These are phyloP conservation scores for Teleogryllus occipitalis DNA, from an alignment of 1,140 invertebrate species.

Conservation along the genomic window DNA sequence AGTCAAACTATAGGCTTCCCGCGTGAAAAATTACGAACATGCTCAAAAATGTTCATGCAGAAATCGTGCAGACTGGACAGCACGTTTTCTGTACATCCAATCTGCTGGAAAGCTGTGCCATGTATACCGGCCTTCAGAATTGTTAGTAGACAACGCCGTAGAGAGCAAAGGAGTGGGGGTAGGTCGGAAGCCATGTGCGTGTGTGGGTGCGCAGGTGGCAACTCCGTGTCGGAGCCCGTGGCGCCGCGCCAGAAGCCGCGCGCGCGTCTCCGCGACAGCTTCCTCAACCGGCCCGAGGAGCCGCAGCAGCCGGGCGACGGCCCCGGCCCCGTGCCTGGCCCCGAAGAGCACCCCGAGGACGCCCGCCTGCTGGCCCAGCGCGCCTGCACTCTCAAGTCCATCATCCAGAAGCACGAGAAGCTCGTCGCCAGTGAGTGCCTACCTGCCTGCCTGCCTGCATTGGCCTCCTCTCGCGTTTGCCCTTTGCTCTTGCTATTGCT, in stretches of 20 bases:
- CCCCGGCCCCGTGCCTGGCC: background rate
- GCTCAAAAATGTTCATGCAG: no score
- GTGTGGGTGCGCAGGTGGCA: slow-evolving; percentile 17
- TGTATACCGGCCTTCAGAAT: no score
- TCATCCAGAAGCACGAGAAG: slow-evolving; percentile 30
- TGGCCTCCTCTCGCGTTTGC: background rate
- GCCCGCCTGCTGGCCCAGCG: slow-evolving; percentile 16
- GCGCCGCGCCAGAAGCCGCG: slow-evolving; percentile 30
- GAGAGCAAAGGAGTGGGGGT: no score
- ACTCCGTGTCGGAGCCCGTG: slow-evolving; percentile 18
- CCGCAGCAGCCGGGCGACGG: no score
- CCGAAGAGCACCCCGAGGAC: background rate
- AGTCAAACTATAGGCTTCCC: no score
- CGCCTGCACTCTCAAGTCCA: slow-evolving; percentile 24
- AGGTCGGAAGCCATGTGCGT: no score
- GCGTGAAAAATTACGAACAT: no score
- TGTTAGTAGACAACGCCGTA: no score
- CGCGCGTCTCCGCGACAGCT: slow-evolving; percentile 32
- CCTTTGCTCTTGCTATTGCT: no score
- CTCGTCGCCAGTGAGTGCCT: slow-evolving; percentile 11
- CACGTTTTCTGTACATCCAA: no score
- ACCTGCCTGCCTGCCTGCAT: background rate
- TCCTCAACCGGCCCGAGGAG: slow-evolving; percentile 18
- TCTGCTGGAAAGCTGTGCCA: no score
- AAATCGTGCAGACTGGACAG: no score